These are phyloP conservation scores for Charaxes varanes DNA, from an alignment of 1,140 invertebrate genomes.

Conservation along the genomic window DNA sequence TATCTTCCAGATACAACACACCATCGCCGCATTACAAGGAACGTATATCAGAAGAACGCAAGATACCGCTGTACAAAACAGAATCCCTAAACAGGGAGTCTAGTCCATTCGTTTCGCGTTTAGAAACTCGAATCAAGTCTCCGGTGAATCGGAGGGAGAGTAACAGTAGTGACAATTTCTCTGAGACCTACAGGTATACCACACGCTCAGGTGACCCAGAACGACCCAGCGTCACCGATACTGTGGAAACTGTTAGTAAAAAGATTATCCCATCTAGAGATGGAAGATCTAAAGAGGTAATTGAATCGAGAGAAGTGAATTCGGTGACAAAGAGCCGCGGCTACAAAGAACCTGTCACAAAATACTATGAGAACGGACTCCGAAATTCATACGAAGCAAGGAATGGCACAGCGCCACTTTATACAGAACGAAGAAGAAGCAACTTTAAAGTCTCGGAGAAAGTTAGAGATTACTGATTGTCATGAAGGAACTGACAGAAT, in stretches of 20 bases:
- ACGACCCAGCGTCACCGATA: slow-evolving; percentile 79
- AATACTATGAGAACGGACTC: slow-evolving; percentile 70
- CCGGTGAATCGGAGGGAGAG: slow-evolving; percentile 74
- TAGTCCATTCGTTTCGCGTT: slow-evolving; percentile 64
- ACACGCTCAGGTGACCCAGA: slow-evolving; percentile 78
- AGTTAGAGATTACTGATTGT: slow-evolving; percentile 70
- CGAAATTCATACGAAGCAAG: slow-evolving; percentile 55
- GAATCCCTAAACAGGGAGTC: slow-evolving; percentile 66
- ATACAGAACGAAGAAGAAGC: slow-evolving; percentile 61
- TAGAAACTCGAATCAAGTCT: slow-evolving; percentile 61
- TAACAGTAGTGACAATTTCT: slow-evolving; percentile 80
- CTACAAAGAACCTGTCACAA: slow-evolving; percentile 66
- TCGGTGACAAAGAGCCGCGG: slow-evolving; percentile 78
- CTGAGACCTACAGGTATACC: slow-evolving; percentile 80
- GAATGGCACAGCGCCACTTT: slow-evolving; percentile 46
- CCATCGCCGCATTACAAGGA: slow-evolving; percentile 65
- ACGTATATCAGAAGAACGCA: slow-evolving; percentile 55
- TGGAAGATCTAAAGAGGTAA: slow-evolving; percentile 77
- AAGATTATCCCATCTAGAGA: slow-evolving; percentile 78
- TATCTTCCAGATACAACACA: slow-evolving; percentile 60
- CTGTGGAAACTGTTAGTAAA: slow-evolving; percentile 79
- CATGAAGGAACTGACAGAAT: too few species aligned
- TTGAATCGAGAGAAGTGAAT: slow-evolving; percentile 80
- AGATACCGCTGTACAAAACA: slow-evolving; percentile 64
- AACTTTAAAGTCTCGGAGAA: slow-evolving; percentile 70